Base-by-base conservation (phyloP, 2,888 invertebrate genomes). In the Anarsia innoxiella region DNA sequence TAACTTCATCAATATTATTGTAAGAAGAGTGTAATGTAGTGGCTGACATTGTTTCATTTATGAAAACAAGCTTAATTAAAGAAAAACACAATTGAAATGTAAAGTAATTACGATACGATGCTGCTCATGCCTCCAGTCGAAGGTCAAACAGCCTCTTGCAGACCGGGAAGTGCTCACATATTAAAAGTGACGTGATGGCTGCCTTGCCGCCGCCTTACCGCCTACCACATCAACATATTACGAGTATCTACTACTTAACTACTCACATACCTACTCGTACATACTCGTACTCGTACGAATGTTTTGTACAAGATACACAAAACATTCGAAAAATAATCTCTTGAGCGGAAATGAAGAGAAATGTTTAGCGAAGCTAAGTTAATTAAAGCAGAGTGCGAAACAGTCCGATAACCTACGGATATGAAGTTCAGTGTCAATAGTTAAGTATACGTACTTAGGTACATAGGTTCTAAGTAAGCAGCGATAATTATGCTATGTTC, bases 71-170 rank as follows among this genome's bases (percentile, higher is more conserved):
- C 6, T 6, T 3, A 19, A 19, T 19, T 19, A 19, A n/a, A n/a
- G n/a, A n/a, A 19, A 19, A 19, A 19, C 19, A 19, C 6, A 19
- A 19, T 5, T 19, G 26, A 10, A 26, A 26, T 3, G n/a, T 26
- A 9, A 26, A 10, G 3, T 26, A 26, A 26, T 5, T 26, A n/a
- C n/a, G n/a, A 26, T 9, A 26, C 3, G 10, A 26, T 26, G 3
- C 9, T n/a, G n/a, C n/a, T n/a, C n/a, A n/a, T n/a, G n/a, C n/a
- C n/a, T n/a, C n/a, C 45, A 41, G 34, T 9, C 51, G 73, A 79
- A 79, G 78, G 79, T 45, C 67, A 47, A 19, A 53, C 50, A 41
- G 59, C 68, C 69, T 66, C 66, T 59, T 73, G 69, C 63, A 72
- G 76, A 73, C 56, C 61, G 73, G 79, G 79, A 79, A 79, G 76